Evolutionary conservation across 2,113 vertebrate species (phyloP), one percentile per base, ranked within the genome.

Genomic region (Cheirogaleus medius): DNA sequence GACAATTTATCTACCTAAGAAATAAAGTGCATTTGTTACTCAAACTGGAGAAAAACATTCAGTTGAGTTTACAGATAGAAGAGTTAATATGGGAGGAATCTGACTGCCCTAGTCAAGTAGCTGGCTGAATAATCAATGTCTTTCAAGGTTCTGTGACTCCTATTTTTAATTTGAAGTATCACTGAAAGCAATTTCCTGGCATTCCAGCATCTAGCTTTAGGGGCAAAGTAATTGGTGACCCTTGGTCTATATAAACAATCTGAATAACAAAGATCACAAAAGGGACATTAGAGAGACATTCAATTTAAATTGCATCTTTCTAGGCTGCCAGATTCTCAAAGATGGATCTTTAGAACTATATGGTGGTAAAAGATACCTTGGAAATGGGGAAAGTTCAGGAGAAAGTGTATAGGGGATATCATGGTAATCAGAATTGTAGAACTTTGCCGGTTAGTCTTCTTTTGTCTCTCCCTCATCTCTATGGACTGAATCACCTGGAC

Each of bases 211-310:
- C 97, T 94, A 92, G 95, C 97, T 96, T 76, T 29, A 64, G 95
- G 98, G 97, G 92, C 97, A 96, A 97, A 98, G 97, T 98, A 97
- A 98, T 97, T 97, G 98, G 97, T 97, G 97, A 98, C 98, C 97
- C 80, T 96, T 95, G 96, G 90, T 96, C 97, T 97, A 54, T 56
- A 94, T 96, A 98, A 97, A 96, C 98, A 98, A 96, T 96, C 95
- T 95, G 94, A 97, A 96, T 97, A 97, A 96, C 95, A 97, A 97
- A 96, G 97, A 97, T 96, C 97, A 97, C 90, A 92, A 87, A 95
- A 96, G 83, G 32, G 73, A 90, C 95, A 44, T 90, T 66, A 91
- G 80, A 87, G 87, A 78, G 92, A 95, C 52, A 78, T 95, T 96
- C 97, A 80, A 80, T 93, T 97, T 94, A 98, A 96, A 97, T 89